Evolutionary conservation across 2,888 invertebrate genomes (phyloP), one percentile per base, ranked within the genome.

Genomic region (Trisateles emortualis): DNA sequence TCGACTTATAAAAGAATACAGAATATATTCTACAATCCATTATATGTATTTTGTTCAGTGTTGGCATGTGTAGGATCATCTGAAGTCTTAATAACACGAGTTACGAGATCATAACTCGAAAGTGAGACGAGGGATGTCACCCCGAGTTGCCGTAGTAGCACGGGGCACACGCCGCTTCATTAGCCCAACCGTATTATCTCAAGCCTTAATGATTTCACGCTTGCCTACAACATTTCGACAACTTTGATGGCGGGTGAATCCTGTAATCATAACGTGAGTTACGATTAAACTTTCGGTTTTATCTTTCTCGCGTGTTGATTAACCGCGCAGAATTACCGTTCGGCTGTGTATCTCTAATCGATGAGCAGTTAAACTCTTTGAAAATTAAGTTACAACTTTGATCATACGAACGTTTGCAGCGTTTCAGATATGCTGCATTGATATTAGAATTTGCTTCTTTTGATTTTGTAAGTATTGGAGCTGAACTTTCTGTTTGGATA

Each of bases 131-230:
- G 53, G 40, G 33, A 49, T 54, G 43, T 52, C 54, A 47, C 10
- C n/a, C 75, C 72, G 73, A 76, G 72, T 74, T 67, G 69, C 70
- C 69, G 51, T 72, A 72, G 82, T 83, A 80, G 52, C 59, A 63
- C 54, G 64, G 52, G 59, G 69, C 74, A 74, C 72, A 72, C 69
- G 64, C 63, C 68, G 78, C 78, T 88, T 87, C 84, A 88, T 90
- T 88, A 88, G 81, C 76, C 76, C 70, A 74, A 84, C 79, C 79
- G 72, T 84, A 87, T 88, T 88, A 89, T 87, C 81, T 81, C 75
- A 73, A 78, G 79, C 80, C 79, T 81, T 87, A 84, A 88, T 86
- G 85, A 87, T 88, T 88, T 89, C 83, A 84, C 85, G 84, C 83
- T 83, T 81, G 81, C 81, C 77, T 82, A 80, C 79, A 79, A 60